Percentiles rank a stretch among this genome's conserved stretches.
Evolutionary conservation across 1,140 invertebrate genomes (phyloP).

Genomic region (Bombus haemorrhoidalis): DNA sequence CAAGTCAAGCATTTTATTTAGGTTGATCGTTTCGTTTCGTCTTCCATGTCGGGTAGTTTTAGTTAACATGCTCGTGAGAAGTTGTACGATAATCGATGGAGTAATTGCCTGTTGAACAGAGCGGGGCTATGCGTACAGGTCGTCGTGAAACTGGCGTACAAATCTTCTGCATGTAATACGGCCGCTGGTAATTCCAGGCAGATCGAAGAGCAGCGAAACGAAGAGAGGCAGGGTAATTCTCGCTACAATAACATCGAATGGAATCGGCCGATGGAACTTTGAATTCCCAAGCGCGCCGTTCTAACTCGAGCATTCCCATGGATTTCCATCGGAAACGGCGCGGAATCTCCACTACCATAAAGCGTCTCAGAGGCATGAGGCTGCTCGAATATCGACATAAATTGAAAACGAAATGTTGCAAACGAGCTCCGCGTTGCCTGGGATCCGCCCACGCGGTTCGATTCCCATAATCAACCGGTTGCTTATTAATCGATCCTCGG

Average conservation of each 20-base stretch:
- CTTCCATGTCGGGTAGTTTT: background rate
- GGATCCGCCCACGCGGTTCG: conserved; percentile 26
- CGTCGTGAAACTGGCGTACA: too few relatives aligned
- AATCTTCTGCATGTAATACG: background rate
- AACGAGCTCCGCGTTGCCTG: background rate
- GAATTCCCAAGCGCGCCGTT: background rate
- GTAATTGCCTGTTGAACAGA: conserved; percentile 4
- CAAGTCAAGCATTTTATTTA: too few relatives aligned
- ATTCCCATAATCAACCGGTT: conserved; percentile 36
- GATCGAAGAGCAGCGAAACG: conserved; percentile 6
- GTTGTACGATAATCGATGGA: background rate
- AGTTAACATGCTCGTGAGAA: background rate
- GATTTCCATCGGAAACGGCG: background rate
- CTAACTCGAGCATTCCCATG: background rate
- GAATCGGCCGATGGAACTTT: background rate
- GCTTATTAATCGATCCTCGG: conserved; percentile 59
- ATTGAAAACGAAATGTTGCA: background rate
- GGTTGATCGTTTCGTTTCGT: background rate
- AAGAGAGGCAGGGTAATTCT: background rate
- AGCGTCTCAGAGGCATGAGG: background rate
- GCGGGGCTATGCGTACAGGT: background rate
- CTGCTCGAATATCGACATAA: background rate
- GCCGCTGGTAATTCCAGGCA: background rate
- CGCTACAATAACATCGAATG: background rate
- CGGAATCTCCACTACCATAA: too few relatives aligned